These are phyloP conservation scores for Zosterops hypoxanthus DNA, from an alignment of 2,113 vertebrate species.

Conservation along the genomic window DNA sequence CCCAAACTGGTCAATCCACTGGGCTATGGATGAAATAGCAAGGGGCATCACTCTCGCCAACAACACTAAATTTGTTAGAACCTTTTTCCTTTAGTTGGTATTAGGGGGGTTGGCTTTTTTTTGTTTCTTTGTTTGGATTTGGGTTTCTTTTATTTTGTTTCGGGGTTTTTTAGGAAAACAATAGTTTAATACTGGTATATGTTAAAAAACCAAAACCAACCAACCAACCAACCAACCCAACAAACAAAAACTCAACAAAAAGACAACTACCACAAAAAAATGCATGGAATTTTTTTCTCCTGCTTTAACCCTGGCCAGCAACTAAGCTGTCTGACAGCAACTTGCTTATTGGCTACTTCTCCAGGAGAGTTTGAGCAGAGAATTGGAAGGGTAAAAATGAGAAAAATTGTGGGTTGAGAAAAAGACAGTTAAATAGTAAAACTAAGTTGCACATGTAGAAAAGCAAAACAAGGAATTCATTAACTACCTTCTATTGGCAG, in stretches of 20 bases:
- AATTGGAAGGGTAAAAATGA: neutral
- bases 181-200: neutral
- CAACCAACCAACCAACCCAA: too few species aligned
- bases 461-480: neutral
- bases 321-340: accelerated
- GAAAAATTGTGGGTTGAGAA: neutral
- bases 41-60: neutral
- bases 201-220: too few species aligned
- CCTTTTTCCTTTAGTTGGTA: neutral
- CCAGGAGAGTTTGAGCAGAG: neutral
- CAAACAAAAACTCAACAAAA: neutral
- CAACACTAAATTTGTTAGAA: neutral
- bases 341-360: neutral
- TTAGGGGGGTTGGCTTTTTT: neutral
- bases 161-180: neutral
- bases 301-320: neutral
- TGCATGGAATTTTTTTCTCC: neutral
- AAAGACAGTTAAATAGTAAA: neutral
- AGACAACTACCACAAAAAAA: neutral
- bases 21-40: neutral
- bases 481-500: neutral
- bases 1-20: neutral
- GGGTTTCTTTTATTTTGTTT: neutral
- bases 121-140: neutral
- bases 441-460: neutral